These are phyloP conservation scores for Spinus pinus DNA, from an alignment of 2,797 vertebrate genomes.

Conservation along the genomic window DNA sequence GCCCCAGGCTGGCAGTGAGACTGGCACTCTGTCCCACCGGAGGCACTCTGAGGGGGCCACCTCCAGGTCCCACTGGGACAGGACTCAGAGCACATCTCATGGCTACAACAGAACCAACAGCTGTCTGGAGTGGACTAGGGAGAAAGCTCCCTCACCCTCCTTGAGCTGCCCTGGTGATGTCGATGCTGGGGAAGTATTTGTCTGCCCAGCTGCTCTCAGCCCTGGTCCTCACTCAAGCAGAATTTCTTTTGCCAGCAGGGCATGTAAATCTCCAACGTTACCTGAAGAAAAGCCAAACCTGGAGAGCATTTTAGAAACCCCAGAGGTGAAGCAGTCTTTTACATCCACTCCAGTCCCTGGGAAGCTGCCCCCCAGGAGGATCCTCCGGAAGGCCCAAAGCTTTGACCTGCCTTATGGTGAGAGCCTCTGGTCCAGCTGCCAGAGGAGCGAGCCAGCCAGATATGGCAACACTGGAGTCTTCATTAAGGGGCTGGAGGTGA, in stretches of 20 bases:
- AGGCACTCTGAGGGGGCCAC: slow-evolving; percentile 59
- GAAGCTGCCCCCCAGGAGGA: slow-evolving; percentile 63
- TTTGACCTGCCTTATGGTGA: slow-evolving; percentile 82
- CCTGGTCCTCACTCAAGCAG: background rate
- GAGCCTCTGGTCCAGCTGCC: slow-evolving; percentile 66
- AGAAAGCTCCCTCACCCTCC: slow-evolving; percentile 41
- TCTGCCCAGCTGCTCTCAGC: background rate
- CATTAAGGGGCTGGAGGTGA: slow-evolving; percentile 87
- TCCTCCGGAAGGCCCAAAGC: slow-evolving; percentile 88
- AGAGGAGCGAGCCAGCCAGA: slow-evolving; percentile 75
- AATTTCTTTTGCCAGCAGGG: background rate
- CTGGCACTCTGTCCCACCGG: background rate
- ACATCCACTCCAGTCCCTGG: background rate
- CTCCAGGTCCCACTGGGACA: slow-evolving; percentile 48
- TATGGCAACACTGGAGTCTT: slow-evolving; percentile 82
- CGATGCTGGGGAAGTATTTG: background rate
- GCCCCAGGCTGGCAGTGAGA: background rate
- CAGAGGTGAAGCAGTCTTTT: slow-evolving; percentile 9
- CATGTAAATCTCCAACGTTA: slow-evolving; percentile 24
- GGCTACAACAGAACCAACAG: slow-evolving; percentile 63
- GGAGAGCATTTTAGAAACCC: slow-evolving; percentile 25
- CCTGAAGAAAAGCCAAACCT: slow-evolving; percentile 66
- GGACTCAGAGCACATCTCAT: slow-evolving; percentile 42
- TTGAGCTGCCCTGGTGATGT: background rate
- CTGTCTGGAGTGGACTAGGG: slow-evolving; percentile 60